A percentile compares a stretch with the other conserved stretches of the same genome.
Evolutionary conservation across 1,140 invertebrate species (phyloP).

Genomic region (Bombyx mori): DNA sequence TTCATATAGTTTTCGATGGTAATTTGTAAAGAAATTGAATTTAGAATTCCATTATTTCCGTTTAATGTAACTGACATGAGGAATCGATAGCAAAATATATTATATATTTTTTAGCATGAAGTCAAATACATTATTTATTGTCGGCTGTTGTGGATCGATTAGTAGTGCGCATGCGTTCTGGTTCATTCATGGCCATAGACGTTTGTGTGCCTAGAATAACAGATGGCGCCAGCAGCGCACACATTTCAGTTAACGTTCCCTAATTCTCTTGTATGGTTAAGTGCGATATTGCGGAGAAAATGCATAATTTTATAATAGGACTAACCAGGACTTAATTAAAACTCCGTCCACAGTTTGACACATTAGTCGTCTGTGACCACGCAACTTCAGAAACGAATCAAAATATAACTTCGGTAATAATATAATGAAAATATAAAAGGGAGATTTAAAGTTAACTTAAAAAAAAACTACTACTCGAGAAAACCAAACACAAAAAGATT

Average conservation of each 20-base stretch:
- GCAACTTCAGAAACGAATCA: too few species aligned
- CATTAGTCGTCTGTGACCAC: too few species aligned
- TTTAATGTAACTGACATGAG: constrained; percentile 1
- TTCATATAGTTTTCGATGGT: too few species aligned
- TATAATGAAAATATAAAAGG: too few species aligned
- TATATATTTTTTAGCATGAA: constrained; percentile 18
- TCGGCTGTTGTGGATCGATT: constrained; percentile 39
- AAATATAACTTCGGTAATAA: too few species aligned
- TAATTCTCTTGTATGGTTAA: constrained; percentile 6
- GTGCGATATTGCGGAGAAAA: not conserved
- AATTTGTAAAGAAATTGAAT: constrained; percentile 8
- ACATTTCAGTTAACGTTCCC: constrained; percentile 7
- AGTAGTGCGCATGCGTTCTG: constrained; percentile 43
- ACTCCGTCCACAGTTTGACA: too few species aligned
- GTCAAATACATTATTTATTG: constrained; percentile 47
- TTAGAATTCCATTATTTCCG: constrained; percentile 8
- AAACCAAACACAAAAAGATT: too few species aligned
- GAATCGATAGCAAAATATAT: not conserved
- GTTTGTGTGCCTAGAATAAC: constrained; percentile 17
- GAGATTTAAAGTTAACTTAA: too few species aligned
- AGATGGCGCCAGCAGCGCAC: constrained; percentile 33
- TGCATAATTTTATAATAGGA: too few species aligned
- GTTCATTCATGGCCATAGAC: constrained; percentile 28
- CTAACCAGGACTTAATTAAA: too few species aligned
- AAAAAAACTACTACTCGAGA: too few species aligned